Conservation (phyloP, 2,888 invertebrate genomes). For the Molanna angustata region DNA sequence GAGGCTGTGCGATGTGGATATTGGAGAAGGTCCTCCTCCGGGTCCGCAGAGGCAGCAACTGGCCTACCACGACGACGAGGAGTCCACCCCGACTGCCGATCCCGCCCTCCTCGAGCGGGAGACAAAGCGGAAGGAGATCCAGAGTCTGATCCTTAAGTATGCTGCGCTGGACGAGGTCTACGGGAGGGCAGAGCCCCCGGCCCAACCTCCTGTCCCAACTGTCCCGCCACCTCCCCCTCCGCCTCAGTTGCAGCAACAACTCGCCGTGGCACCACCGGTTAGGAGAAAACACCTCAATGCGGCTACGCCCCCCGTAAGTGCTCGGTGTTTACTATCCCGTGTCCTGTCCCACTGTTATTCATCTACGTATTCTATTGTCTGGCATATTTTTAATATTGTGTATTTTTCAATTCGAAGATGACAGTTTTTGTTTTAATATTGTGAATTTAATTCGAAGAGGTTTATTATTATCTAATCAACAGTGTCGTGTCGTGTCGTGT, state of each 20-base stretch:
- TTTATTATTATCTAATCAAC: too few relatives aligned
- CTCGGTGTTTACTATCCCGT: too few relatives aligned
- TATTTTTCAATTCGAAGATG: too few relatives aligned
- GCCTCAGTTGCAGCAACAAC: constrained; percentile 35
- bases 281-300: constrained; percentile 54
- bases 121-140: constrained; percentile 78
- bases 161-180: constrained; percentile 74
- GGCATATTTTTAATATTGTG: too few relatives aligned
- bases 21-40: constrained; percentile 37
- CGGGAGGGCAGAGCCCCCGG: constrained; percentile 47
- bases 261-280: constrained; percentile 37
- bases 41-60: constrained; percentile 41
- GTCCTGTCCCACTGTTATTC: too few relatives aligned
- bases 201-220: constrained; percentile 37
- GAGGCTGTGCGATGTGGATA: constrained; percentile 55
- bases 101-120: constrained; percentile 67
- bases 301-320: constrained; percentile 57
- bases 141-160: constrained; percentile 79
- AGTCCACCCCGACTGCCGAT: constrained; percentile 55
- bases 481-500: too few relatives aligned
- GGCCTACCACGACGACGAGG: constrained; percentile 52
- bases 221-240: constrained; percentile 33
- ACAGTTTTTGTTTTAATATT: too few relatives aligned
- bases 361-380: too few relatives aligned
- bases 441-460: too few relatives aligned